Conservation (phyloP, 2,113 vertebrate species). For the Colaptes auratus region DNA sequence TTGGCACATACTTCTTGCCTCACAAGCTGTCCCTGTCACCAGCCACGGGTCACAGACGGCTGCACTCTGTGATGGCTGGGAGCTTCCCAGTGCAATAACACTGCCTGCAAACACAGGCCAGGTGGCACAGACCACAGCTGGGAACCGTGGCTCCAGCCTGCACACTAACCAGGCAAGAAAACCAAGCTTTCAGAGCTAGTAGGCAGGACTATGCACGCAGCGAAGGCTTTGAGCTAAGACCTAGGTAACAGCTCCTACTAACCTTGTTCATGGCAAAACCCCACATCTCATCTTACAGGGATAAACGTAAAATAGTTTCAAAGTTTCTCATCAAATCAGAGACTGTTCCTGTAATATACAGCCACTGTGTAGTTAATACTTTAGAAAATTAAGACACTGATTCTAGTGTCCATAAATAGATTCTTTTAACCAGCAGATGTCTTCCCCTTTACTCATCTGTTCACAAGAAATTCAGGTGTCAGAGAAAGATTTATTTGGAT, state of each 20-base stretch:
- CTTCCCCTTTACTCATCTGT: background rate
- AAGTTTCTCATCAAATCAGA: background rate
- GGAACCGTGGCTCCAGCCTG: background rate
- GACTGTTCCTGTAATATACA: background rate
- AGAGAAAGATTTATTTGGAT: background rate
- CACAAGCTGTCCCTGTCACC: background rate
- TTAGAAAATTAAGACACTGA: background rate
- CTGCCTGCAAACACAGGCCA: background rate
- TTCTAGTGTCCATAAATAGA: background rate
- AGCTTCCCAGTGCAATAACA: background rate
- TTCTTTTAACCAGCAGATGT: background rate
- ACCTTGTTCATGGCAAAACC: background rate
- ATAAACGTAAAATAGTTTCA: background rate
- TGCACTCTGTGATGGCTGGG: background rate
- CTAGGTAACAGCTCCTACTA: background rate
- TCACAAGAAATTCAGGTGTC: background rate
- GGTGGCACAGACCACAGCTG: background rate
- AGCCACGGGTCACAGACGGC: background rate
- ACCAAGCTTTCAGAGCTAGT: background rate
- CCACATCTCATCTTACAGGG: accelerated
- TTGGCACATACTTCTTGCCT: background rate
- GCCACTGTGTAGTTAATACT: background rate
- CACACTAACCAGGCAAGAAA: background rate
- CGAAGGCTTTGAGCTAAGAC: background rate
- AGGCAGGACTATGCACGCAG: background rate